A percentile compares a stretch with the other conserved stretches of the same genome.
Conservation (phyloP, 2,888 invertebrate genomes). For the Ceriagrion tenellum region DNA sequence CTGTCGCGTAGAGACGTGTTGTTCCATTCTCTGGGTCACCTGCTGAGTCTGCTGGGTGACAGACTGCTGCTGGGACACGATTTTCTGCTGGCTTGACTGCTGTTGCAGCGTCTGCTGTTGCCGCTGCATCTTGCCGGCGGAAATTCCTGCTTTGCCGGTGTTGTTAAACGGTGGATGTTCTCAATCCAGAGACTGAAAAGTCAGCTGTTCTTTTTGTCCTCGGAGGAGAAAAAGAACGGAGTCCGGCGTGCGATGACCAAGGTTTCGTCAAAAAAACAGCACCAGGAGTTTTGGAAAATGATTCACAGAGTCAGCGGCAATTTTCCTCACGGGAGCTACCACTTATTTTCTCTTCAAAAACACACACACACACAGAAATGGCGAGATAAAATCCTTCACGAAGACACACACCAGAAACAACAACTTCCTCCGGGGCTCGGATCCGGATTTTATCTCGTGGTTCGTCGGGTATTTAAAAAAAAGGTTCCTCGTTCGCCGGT, state of each 20-base stretch:
- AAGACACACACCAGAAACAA: constrained; percentile 63
- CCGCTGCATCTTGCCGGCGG: constrained; percentile 70
- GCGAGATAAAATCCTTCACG: constrained; percentile 55
- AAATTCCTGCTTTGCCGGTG: constrained; percentile 40
- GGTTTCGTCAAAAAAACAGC: constrained; percentile 46
- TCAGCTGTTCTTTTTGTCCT: background rate
- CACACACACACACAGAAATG: constrained; percentile 55
- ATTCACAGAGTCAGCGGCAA: constrained; percentile 36
- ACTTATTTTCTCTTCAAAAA: constrained; percentile 43
- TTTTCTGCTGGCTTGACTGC: constrained; percentile 78
- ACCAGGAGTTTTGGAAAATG: constrained; percentile 17
- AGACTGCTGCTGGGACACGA: constrained; percentile 78
- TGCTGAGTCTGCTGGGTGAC: constrained; percentile 76
- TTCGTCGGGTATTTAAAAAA: constrained; percentile 31
- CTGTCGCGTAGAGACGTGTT: constrained; percentile 87
- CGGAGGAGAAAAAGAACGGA: background rate
- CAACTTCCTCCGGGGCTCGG: constrained; percentile 51
- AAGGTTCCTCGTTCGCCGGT: constrained; percentile 50
- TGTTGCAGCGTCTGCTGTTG: constrained; percentile 73
- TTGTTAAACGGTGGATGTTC: constrained; percentile 12
- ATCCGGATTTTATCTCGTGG: constrained; percentile 40
- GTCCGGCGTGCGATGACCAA: constrained; percentile 5
- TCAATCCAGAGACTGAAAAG: constrained; percentile 58
- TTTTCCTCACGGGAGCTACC: constrained; percentile 58
- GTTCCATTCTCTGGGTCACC: constrained; percentile 85